Evolutionary conservation across 2,797 vertebrate genomes (phyloP), one percentile per base, ranked within the genome.

Genomic region (Coregonus sp.): DNA sequence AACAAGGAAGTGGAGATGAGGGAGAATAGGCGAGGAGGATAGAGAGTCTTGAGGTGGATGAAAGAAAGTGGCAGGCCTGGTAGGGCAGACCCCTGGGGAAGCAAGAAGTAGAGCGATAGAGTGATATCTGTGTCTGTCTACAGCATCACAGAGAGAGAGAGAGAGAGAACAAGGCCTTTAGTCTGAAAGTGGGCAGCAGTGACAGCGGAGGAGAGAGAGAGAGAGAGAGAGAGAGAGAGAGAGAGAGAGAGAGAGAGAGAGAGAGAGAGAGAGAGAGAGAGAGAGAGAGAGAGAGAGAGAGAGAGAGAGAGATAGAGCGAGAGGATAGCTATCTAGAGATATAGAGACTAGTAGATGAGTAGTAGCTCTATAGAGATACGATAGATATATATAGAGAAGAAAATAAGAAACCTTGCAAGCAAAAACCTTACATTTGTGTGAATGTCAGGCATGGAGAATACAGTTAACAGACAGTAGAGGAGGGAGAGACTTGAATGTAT

Each of bases 141-240:
- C 59, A 74, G 52, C 40, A 31, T 29, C 40, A 54, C 50, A 77
- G 79, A 54, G 70, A 82, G 77, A 85, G 35, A 37, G 35, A 35
- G 37, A 40, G 40, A 40, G 40, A 40, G 40, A 40, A 40, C 37
- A 9, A 40, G 40, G 9, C 40, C 40, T 40, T 40, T 40, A 40
- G 40, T 40, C 9, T 40, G 40, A 40, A 80, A 77, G 69, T 40
- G 31, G 12, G 69, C 73, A 74, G 72, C 35, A 33, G 54, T 29
- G 75, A 73, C 9, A 25, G 52, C 66, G 51, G 29, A 51, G 50
- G 63, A 40, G 16, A 52, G 70, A 33, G 9, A 7, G 9, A 40
- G 40, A 25, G 25, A 25, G 25, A 25, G 25, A 25, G 25, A 25
- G 31, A 33, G 31, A 33, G 31, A 33, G 31, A 33, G 31, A 33